Conservation (phyloP, 2,113 vertebrate genomes). For the Phaethon lepturus region DNA sequence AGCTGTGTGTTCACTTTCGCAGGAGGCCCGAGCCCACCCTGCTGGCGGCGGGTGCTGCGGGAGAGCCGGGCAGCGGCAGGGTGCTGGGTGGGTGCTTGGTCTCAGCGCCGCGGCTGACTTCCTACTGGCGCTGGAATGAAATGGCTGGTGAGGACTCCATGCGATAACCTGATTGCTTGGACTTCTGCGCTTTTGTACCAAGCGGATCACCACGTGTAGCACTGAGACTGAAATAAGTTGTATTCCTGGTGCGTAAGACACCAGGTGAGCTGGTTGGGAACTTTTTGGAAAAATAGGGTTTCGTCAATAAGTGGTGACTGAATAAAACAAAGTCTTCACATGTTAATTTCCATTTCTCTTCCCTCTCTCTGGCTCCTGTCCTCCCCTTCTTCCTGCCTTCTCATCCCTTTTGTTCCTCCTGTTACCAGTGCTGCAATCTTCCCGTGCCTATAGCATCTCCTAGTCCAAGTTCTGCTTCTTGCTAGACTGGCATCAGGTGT, state of each 20-base stretch:
- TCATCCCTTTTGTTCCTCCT: not conserved
- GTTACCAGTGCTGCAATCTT: not conserved
- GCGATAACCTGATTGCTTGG: not conserved
- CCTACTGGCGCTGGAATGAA: accelerated
- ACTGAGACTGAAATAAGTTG: not conserved
- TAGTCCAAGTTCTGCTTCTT: not conserved
- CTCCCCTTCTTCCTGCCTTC: not conserved
- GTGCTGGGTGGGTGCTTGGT: not conserved
- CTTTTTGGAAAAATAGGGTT: not conserved
- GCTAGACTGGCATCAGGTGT: not conserved
- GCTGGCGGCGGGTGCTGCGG: not conserved
- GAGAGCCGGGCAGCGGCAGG: not conserved
- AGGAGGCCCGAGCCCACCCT: not conserved
- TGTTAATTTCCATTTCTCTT: not conserved
- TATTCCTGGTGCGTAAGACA: not conserved
- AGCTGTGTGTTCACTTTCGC: too few species aligned
- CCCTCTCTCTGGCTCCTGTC: not conserved
- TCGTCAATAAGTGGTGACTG: not conserved
- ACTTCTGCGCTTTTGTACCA: not conserved
- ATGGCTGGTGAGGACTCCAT: not conserved
- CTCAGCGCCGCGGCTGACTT: not conserved
- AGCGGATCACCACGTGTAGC: not conserved
- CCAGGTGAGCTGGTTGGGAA: not conserved
- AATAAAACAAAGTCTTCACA: not conserved
- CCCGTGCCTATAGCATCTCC: not conserved